Evolutionary conservation across 2,113 vertebrate species (phyloP), one percentile per base, ranked within the genome.

Genomic region (Indicator maculatus): DNA sequence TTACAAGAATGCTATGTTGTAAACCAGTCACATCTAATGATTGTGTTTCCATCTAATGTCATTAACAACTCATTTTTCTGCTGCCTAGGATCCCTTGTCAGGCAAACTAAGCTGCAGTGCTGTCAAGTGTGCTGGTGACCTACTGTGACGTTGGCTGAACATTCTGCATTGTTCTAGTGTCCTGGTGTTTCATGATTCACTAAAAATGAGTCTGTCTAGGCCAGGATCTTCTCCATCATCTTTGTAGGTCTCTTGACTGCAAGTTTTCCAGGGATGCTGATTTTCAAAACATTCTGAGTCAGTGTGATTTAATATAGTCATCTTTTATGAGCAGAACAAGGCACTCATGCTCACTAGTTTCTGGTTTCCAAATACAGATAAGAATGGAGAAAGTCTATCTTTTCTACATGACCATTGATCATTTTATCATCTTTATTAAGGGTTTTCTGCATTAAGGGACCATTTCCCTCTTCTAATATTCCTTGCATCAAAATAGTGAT

Each of bases 91-190:
- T 81, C 61, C 44, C 56, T 47, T 72, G 50, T 79, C 78, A 93
- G 55, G 64, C 50, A 89, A 82, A 90, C 39, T 60, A 74, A 88
- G 30, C 50, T 86, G 27, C 50, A 86, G 53, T 12, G 31, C 63
- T 88, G 82, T 88, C 50, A 76, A 66, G 31, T 36, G 30, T 81
- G 73, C 53, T 94, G 58, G 36, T 90, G 66, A 89, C 92, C 77
- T 75, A 93, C 89, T 85, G 90, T 60, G 88, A 55, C 2, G 5
- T 53, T 95, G 90, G 80, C 89, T 73, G 84, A 95, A 87, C 81
- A 45, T 3, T 87, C 39, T 66, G 70, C 59, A 76, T 96, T 96
- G 86, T 93, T 89, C 64, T 45, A 36, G 18, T 47, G 70, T 69
- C 55, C 39, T 91, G 66, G 36, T 75, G 28, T 84, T 88, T 86